Evolutionary conservation across 37 sponge, comb jelly and placozoan genomes (phyloP), one percentile per base, ranked within the genome.

Genomic region (Crambe crambe): DNA sequence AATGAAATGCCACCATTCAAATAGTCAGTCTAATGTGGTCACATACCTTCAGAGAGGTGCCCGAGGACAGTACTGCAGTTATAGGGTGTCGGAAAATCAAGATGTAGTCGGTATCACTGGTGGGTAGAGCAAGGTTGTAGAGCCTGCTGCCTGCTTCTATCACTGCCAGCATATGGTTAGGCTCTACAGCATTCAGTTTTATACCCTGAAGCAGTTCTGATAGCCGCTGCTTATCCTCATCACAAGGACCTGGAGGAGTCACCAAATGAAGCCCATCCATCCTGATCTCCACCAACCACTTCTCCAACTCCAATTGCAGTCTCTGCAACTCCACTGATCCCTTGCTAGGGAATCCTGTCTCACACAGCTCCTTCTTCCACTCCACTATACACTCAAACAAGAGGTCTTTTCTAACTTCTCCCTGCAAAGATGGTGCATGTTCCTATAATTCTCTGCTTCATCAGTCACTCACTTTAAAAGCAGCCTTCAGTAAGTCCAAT

Each of bases 31-130:
- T 51, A 9, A 51, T 51, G 54, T 51, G 54, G 15, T 51, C 15
- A 51, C 54, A 51, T 51, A 15, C n/a, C 4, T 29, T 42, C 22
- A 3, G 2, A 5, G 56, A 51, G 44, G 42, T 73, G 21, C 38
- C 42, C n/a, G 74, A 56, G 37, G 56, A 51, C 15, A 74, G 2
- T 4, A 74, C 34, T 22, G 40, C 74, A 61, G 78, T 36, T 9
- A 86, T 81, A 12, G 87, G 81, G 4, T 79, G 40, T 64, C 75
- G 56, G 76, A 61, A 91, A n/a, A 91, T 73, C 8, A 91, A 56
- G 42, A 86, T 79, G 77, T 91, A 91, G 64, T 91, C 92, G 0
- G 75, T 83, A 56, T 91, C 92, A 72, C 87, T 86, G 56, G 87
- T 86, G 56, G 87, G 92, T 6, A 68, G 73, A n/a, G 76, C 42